Evolutionary conservation across 1,140 invertebrate genomes (phyloP).

Genomic region (Pseudomyrmex gracilis): DNA sequence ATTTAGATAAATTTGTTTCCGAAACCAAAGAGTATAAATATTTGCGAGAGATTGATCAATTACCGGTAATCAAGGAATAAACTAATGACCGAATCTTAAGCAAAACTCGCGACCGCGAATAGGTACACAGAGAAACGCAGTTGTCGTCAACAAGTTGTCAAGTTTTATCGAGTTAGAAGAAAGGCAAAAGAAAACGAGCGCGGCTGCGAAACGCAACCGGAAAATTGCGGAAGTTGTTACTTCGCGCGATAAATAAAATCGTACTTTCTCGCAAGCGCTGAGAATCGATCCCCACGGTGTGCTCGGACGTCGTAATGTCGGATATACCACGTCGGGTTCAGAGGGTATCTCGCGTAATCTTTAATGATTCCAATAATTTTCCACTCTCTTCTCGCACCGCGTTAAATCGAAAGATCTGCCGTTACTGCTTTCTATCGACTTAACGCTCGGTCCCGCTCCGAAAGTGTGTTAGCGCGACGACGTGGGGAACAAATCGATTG

Average conservation of each 20-base stretch:
- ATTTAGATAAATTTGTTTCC: too few relatives aligned
- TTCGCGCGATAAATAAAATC: slow-evolving; percentile 76
- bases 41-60: too few relatives aligned
- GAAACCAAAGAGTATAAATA: too few relatives aligned
- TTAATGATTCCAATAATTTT: slow-evolving; percentile 78
- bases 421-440: slow-evolving; percentile 36
- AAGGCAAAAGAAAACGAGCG: slow-evolving; percentile 18
- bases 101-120: too few relatives aligned
- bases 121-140: too few relatives aligned
- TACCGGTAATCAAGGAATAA: too few relatives aligned
- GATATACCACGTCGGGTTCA: slow-evolving; percentile 66
- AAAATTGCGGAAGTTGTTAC: slow-evolving; percentile 67
- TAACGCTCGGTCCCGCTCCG: not conserved
- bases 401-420: slow-evolving; percentile 18
- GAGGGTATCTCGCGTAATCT: slow-evolving; percentile 76
- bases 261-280: slow-evolving; percentile 73
- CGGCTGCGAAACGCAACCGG: not conserved
- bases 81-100: too few relatives aligned
- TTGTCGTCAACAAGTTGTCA: not conserved
- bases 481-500: too few relatives aligned
- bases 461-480: too few relatives aligned
- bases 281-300: slow-evolving; percentile 72
- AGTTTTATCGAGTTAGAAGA: not conserved
- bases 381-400: slow-evolving; percentile 59
- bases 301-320: slow-evolving; percentile 66